A percentile compares a stretch with the other conserved stretches of the same genome.
Evolutionary conservation across 2,888 invertebrate genomes (phyloP).

Genomic region (Tromatobia lineatoria): DNA sequence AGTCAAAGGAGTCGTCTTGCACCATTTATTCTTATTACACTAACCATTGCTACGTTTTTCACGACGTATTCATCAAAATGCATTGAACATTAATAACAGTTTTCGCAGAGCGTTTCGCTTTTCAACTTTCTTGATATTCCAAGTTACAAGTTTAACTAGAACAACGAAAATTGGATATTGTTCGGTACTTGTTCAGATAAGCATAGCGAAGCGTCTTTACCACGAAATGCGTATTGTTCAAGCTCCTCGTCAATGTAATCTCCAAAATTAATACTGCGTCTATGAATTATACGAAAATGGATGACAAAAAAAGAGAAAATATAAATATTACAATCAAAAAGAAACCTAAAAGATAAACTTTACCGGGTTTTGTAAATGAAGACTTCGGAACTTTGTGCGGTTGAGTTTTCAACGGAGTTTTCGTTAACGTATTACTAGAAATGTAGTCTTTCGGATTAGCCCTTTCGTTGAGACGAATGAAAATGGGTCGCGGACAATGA

Average conservation of each 20-base stretch:
- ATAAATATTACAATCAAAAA: neutral
- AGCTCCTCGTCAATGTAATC: slow-evolving; percentile 10
- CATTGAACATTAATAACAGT: slow-evolving; percentile 20
- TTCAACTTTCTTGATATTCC: neutral
- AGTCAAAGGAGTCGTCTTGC: slow-evolving; percentile 36
- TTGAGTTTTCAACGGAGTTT: slow-evolving; percentile 1
- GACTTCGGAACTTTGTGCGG: neutral
- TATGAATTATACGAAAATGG: neutral
- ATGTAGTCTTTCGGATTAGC: neutral
- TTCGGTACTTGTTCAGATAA: neutral
- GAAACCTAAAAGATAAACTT: neutral
- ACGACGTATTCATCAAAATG: slow-evolving; percentile 28
- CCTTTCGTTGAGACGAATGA: slow-evolving; percentile 1
- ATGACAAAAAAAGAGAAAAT: neutral
- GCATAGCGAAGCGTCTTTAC: neutral
- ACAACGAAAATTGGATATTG: slow-evolving; percentile 9
- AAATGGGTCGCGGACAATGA: neutral
- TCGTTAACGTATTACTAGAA: neutral
- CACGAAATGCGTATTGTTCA: neutral
- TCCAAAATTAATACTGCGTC: slow-evolving; percentile 12
- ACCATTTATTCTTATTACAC: slow-evolving; percentile 59
- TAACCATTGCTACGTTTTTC: slow-evolving; percentile 41
- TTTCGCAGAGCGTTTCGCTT: neutral
- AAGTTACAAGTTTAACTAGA: slow-evolving; percentile 7
- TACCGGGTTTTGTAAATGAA: neutral